Conservation (phyloP, 2,113 vertebrate species). For the Columba livia region DNA sequence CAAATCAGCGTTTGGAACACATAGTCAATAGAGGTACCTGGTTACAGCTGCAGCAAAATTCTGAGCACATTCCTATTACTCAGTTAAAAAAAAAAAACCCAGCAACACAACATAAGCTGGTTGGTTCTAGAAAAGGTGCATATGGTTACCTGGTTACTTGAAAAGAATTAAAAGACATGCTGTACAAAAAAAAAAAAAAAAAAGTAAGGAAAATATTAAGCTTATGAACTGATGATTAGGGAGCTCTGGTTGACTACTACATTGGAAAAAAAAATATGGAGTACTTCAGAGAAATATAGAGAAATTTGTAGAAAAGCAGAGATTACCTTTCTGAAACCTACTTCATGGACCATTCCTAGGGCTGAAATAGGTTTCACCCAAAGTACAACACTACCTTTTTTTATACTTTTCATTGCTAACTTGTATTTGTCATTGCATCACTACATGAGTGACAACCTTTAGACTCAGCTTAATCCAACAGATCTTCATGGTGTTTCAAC, state of each 20-base stretch:
- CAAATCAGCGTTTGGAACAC: constrained; percentile 22
- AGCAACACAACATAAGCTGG: neutral
- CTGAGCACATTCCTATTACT: neutral
- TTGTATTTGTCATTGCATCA: neutral
- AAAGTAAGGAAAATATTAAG: neutral
- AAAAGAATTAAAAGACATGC: neutral
- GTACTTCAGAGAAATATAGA: neutral
- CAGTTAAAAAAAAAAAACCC: neutral
- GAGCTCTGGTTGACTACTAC: neutral
- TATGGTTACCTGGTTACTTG: neutral
- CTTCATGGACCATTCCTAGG: neutral
- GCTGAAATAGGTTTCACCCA: neutral
- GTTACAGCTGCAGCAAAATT: neutral
- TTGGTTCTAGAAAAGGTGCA: neutral
- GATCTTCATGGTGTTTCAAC: neutral
- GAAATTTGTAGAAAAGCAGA: neutral
- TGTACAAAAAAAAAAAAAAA: neutral
- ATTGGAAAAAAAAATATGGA: neutral
- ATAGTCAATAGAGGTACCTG: neutral
- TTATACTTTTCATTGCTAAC: neutral
- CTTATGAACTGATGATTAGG: neutral
- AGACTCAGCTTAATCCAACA: neutral
- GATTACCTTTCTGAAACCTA: neutral
- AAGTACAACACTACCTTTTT: neutral
- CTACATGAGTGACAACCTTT: neutral